phyloP scores from a whole-genome alignment of 2,888 invertebrate species.

The Podotricha telesiphe region DNA sequence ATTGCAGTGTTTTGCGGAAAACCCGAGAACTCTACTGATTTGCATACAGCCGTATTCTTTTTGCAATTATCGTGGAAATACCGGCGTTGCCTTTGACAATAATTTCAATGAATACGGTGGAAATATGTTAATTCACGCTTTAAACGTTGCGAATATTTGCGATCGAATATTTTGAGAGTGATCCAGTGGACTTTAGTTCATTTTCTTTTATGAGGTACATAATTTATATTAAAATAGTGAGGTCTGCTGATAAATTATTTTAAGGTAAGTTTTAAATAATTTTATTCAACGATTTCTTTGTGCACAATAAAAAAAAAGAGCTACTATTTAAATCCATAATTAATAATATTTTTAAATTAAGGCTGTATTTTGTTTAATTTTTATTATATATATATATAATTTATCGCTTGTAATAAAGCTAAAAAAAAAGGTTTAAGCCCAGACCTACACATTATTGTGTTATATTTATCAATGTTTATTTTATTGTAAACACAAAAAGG shows the following conservation, averaged over 20 bases:
- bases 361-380: background rate
- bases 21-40: conserved; percentile 55
- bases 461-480: conserved; percentile 34
- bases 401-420: background rate
- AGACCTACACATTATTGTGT: background rate
- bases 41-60: conserved; percentile 44
- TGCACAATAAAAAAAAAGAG: background rate
- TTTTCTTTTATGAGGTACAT: conserved; percentile 4
- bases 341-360: background rate
- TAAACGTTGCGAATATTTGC: conserved; percentile 46
- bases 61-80: conserved; percentile 50
- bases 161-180: conserved; percentile 42
- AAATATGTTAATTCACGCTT: conserved; percentile 35
- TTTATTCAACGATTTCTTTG: background rate
- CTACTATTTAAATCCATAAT: background rate
- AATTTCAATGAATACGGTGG: conserved; percentile 50
- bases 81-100: conserved; percentile 63
- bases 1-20: conserved; percentile 64
- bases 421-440: conserved; percentile 1
- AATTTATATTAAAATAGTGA: background rate
- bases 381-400: background rate
- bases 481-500: conserved; percentile 44
- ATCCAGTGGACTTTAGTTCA: conserved; percentile 22
- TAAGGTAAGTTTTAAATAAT: conserved; percentile 28
- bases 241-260: background rate